These are phyloP conservation scores for Scrobipalpa costella DNA, from an alignment of 2,888 invertebrate genomes.

Conservation along the genomic window DNA sequence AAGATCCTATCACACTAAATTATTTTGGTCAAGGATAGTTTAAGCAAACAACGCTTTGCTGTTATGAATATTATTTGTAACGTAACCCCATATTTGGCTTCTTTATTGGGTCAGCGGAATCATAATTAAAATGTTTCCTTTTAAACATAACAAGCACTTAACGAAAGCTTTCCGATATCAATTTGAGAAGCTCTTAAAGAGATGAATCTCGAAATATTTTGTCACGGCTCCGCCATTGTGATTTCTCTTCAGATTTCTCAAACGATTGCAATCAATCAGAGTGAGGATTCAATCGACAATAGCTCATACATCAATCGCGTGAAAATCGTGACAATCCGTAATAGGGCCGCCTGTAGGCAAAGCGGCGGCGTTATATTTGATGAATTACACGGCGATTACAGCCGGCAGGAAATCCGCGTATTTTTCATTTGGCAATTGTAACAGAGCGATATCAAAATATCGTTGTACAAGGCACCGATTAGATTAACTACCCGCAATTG, in stretches of 20 bases:
- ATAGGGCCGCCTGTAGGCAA: slow-evolving; percentile 55
- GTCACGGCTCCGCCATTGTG: slow-evolving; percentile 10
- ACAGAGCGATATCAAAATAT: slow-evolving; percentile 68
- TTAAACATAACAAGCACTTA: background rate
- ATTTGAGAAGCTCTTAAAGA: slow-evolving; percentile 2
- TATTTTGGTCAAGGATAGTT: slow-evolving; percentile 75
- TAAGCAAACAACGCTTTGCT: slow-evolving; percentile 58
- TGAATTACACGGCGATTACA: slow-evolving; percentile 75
- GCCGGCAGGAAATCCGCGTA: slow-evolving; percentile 74
- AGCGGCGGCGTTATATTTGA: slow-evolving; percentile 66
- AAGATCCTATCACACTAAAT: slow-evolving; percentile 71
- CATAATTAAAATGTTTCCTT: slow-evolving; percentile 22
- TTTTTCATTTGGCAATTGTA: slow-evolving; percentile 79
- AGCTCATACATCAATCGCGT: slow-evolving; percentile 58
- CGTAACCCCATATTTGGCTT: slow-evolving; percentile 41
- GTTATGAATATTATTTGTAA: slow-evolving; percentile 55
- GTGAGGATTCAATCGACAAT: slow-evolving; percentile 47
- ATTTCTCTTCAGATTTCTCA: slow-evolving; percentile 24
- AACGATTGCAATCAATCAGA: slow-evolving; percentile 49
- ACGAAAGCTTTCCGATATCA: background rate
- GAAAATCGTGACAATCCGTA: slow-evolving; percentile 69
- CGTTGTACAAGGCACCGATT: slow-evolving; percentile 64
- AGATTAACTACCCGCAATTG: slow-evolving; percentile 74
- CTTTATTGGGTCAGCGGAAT: slow-evolving; percentile 35
- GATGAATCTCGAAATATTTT: slow-evolving; percentile 8